Percentiles rank a stretch among this genome's conserved stretches.
Evolutionary conservation across 2,113 vertebrate genomes (phyloP).

Genomic region (Manacus vitellinus): DNA sequence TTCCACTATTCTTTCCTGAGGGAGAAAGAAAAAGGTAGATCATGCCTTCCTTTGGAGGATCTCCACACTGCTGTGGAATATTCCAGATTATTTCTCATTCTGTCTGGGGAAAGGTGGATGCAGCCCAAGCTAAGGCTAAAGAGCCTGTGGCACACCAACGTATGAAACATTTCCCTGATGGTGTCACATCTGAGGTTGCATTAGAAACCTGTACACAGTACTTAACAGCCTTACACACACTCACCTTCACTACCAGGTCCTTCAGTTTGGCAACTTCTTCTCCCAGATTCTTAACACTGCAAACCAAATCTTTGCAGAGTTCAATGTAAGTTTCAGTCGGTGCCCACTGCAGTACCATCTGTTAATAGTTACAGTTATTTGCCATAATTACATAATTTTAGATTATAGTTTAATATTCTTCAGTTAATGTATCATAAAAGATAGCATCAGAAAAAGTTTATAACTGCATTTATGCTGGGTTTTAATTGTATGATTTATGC

Average conservation of each 20-base stretch:
- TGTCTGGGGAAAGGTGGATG: background rate
- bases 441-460: background rate
- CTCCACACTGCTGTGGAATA: background rate
- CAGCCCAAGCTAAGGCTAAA: background rate
- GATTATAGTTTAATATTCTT: background rate
- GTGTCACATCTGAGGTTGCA: background rate
- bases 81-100: background rate
- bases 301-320: conserved; percentile 81
- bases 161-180: background rate
- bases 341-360: conserved; percentile 88
- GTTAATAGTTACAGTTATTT: conserved; percentile 63
- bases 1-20: background rate
- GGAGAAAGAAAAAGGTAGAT: background rate
- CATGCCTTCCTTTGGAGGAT: background rate
- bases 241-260: conserved; percentile 84
- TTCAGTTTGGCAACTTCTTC: conserved; percentile 84
- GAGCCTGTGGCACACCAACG: background rate
- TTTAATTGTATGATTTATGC: background rate
- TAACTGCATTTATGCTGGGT: background rate
- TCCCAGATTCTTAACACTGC: conserved; percentile 77
- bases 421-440: background rate
- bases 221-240: background rate
- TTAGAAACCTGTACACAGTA: background rate
- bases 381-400: background rate
- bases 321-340: conserved; percentile 73